A percentile compares a stretch with the other conserved stretches of the same genome.
phyloP scores from a whole-genome alignment of 1,140 invertebrate genomes.

The Calliopsis andreniformis region DNA sequence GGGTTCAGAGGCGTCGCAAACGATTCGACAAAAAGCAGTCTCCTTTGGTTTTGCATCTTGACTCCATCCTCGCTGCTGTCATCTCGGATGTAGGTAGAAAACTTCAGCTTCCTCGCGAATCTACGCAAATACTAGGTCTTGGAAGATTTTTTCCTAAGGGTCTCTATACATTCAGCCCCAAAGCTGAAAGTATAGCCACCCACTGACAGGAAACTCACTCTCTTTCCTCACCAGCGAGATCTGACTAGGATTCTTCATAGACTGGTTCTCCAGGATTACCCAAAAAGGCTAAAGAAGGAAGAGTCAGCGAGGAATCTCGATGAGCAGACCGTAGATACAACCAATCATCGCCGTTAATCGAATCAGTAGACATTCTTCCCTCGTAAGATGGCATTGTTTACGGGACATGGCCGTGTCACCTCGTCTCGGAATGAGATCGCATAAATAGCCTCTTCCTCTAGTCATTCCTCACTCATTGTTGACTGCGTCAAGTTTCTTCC shows the following conservation, averaged over 20 bases:
- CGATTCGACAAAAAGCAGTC: conserved; percentile 51
- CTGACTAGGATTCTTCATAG: too few species aligned
- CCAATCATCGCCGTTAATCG: conserved; percentile 67
- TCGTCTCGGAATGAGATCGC: conserved; percentile 59
- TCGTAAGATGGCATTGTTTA: conserved; percentile 63
- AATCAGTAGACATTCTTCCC: conserved; percentile 48
- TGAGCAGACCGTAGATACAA: conserved; percentile 64
- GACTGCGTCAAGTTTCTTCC: conserved; percentile 19
- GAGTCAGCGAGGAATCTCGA: conserved; percentile 41
- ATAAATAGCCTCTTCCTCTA: conserved; percentile 64
- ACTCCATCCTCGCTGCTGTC: not conserved
- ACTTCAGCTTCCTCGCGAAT: too few species aligned
- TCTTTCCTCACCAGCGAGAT: too few species aligned
- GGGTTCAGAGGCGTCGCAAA: conserved; percentile 4
- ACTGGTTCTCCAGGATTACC: too few species aligned
- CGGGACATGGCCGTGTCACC: conserved; percentile 60
- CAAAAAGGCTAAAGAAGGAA: not conserved
- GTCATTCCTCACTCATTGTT: conserved; percentile 54
- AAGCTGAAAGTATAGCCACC: too few species aligned
- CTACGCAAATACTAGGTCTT: too few species aligned
- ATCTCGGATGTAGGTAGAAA: too few species aligned
- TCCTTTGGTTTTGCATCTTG: conserved; percentile 29
- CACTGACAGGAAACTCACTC: too few species aligned
- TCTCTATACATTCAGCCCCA: too few species aligned
- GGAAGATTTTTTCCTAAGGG: too few species aligned